Evolutionary conservation across 2,797 vertebrate genomes (phyloP).

Genomic region (Bovichtus diacanthus): DNA sequence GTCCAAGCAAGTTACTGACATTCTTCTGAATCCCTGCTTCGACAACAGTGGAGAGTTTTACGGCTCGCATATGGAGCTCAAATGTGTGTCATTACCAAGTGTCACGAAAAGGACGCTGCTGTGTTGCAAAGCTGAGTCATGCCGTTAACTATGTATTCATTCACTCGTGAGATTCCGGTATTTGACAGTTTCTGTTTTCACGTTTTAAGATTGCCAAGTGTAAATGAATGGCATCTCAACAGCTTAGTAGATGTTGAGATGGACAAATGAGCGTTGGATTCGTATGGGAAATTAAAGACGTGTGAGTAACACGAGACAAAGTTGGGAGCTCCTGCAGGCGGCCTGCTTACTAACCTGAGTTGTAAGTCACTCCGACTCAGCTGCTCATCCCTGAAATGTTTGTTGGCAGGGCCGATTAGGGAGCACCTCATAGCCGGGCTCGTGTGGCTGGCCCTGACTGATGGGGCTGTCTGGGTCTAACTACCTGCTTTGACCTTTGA

Average conservation of each 20-base stretch:
- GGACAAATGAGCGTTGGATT: neutral
- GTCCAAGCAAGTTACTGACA: neutral
- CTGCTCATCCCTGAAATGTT: conserved; percentile 40
- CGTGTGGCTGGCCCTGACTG: conserved; percentile 7
- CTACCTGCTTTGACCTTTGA: conserved; percentile 50
- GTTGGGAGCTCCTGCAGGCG: neutral
- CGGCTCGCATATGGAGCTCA: neutral
- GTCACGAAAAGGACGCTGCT: neutral
- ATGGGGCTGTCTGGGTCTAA: conserved; percentile 36
- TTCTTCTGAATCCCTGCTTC: neutral
- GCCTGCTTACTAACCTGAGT: neutral
- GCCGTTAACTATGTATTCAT: neutral
- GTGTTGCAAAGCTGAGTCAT: conserved; percentile 1
- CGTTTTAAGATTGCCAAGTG: neutral
- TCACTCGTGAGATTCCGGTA: neutral
- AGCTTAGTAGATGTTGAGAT: neutral
- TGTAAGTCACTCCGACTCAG: conserved; percentile 24
- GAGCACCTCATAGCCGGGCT: conserved; percentile 6
- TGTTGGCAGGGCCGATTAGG: conserved; percentile 25
- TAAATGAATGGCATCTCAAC: neutral
- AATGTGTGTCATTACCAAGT: neutral
- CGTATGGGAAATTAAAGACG: neutral
- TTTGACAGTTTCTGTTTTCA: neutral
- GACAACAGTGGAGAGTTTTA: conserved; percentile 1
- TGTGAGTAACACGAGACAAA: neutral